Evolutionary conservation across 1,140 invertebrate genomes (phyloP), one percentile per base, ranked within the genome.

Genomic region (Laodelphax striatellus): DNA sequence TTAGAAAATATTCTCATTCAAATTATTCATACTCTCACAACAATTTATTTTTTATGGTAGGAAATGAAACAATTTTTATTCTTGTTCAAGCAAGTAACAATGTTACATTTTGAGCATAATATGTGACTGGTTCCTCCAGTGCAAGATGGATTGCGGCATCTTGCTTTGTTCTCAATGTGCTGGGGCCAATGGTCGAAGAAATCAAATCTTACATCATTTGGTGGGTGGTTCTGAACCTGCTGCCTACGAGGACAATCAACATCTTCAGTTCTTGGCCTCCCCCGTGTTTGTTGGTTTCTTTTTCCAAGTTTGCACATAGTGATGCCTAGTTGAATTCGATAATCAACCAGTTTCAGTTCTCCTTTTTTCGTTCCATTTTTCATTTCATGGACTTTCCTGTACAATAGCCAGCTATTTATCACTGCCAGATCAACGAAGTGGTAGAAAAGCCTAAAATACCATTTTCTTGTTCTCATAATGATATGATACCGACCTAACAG

Each of bases 361-460:
- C n/a, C n/a, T 22, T 44, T 58, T 42, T 46, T 22, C 21, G 14
- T 46, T 16, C 43, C 19, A 46, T 19, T 46, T n/a, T n/a, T 46
- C 43, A 17, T 8, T 22, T 58, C 50, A 13, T 31, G 28, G 28
- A 59, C 21, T 67, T 64, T 42, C 53, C 66, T 54, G 34, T 69
- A 66, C 38, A 69, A 56, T 0, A 71, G 59, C 67, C 70, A 70
- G 2, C 67, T 24, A 60, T 70, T 71, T 17, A 63, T 57, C 52
- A 69, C 58, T 57, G 56, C 59, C 62, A 75, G 63, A 65, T 76
- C 72, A 55, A 78, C 58, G 22, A 77, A 65, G 59, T 77, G 72
- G 56, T 70, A 74, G 66, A 77, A 75, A 31, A 77, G 64, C 61
- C 72, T 57, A n/a, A 71, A 63, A 60, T 73, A 71, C 70, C 71